A percentile compares a stretch with the other conserved stretches of the same genome.
Conservation (phyloP, 2,113 vertebrate genomes). For the Hassar affinis region DNA sequence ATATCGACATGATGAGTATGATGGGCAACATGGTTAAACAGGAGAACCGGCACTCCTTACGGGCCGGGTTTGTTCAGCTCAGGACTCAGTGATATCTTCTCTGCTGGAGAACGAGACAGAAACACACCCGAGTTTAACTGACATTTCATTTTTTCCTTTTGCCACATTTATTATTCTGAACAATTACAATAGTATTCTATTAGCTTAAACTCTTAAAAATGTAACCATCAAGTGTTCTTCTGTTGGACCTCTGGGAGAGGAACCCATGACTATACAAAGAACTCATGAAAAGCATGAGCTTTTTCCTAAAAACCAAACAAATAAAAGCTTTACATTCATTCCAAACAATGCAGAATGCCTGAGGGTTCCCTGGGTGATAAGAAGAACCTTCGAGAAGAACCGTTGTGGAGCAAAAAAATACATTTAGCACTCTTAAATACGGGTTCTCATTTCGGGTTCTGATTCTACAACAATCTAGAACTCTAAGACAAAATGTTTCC, state of each 20-base stretch:
- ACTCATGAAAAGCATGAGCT: not conserved
- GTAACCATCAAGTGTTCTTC: not conserved
- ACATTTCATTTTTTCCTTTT: not conserved
- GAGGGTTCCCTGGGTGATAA: not conserved
- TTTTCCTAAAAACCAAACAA: not conserved
- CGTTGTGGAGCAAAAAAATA: not conserved
- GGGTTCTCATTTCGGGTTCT: not conserved
- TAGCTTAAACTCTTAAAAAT: not conserved
- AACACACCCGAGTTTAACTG: not conserved
- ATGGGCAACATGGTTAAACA: constrained; percentile 28
- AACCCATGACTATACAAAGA: not conserved
- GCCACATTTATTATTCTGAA: not conserved
- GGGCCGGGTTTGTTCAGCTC: not conserved
- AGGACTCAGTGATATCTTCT: not conserved
- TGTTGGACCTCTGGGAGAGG: not conserved
- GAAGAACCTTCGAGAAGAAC: not conserved
- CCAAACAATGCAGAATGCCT: not conserved
- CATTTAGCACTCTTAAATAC: not conserved
- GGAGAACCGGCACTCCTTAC: not conserved
- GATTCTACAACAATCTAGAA: not conserved
- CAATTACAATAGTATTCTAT: not conserved
- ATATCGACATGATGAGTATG: constrained; percentile 16
- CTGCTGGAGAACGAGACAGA: not conserved
- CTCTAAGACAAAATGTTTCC: not conserved
- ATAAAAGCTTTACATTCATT: not conserved